These are phyloP conservation scores for Phanerotoma sp. DNA, from an alignment of 2,888 invertebrate genomes.

Conservation along the genomic window DNA sequence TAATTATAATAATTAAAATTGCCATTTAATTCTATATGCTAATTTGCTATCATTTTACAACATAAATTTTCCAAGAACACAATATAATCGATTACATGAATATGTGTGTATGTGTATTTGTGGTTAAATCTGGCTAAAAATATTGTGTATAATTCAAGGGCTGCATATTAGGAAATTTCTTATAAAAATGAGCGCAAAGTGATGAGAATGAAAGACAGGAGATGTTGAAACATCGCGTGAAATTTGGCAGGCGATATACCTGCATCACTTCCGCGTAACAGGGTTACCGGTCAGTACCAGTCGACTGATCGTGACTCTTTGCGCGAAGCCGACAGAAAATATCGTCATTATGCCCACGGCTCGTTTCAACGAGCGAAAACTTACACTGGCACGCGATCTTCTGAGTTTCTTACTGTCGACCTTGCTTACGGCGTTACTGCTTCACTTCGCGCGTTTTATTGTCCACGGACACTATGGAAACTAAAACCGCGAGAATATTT, in stretches of 20 bases:
- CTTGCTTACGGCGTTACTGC: slow-evolving; percentile 34
- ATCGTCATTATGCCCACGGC: slow-evolving; percentile 49
- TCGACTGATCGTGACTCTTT: slow-evolving; percentile 45
- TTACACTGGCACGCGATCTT: slow-evolving; percentile 48
- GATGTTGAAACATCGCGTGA: slow-evolving; percentile 5
- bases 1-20: slow-evolving; percentile 7
- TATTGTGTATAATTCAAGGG: too few species aligned
- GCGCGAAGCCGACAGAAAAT: slow-evolving; percentile 49
- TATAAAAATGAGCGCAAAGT: neutral
- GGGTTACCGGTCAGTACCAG: slow-evolving; percentile 33
- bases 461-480: slow-evolving; percentile 1
- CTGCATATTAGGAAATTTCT: neutral
- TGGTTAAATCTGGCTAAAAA: too few species aligned
- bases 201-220: neutral
- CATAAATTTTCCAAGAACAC: neutral
- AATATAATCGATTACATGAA: neutral
- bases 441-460: neutral
- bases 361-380: slow-evolving; percentile 44
- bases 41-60: neutral
- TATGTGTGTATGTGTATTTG: too few species aligned
- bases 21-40: slow-evolving; percentile 2
- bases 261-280: slow-evolving; percentile 44
- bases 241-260: slow-evolving; percentile 26
- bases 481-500: slow-evolving; percentile 1
- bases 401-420: slow-evolving; percentile 42